Base-by-base conservation (phyloP, 1,140 invertebrate species). In the Pseudomyrmex sp. region DNA sequence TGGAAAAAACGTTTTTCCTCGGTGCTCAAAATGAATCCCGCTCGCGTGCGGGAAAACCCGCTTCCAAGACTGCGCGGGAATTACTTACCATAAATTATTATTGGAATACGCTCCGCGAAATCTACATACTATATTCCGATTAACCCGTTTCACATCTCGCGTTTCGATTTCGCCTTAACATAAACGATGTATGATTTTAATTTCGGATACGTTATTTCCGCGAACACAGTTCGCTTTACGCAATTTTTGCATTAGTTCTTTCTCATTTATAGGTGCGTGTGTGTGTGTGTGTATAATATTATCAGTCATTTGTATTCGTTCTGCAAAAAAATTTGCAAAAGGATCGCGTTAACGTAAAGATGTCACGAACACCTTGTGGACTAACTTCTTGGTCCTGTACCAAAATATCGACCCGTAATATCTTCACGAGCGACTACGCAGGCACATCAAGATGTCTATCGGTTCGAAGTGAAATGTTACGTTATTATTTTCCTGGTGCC, bases 401-500 rank as follows among this genome's bases (percentile, higher is more conserved):
- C 35, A 77, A 61, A 23, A 84, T 88, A 88, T 79, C 69, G 69
- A 59, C 35, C 35, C 18, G 63, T 54, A 65, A 80, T 77, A 79
- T 84, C 46, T 84, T 68, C 46, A n/a, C 48, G 63, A 83, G 61
- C 79, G 87, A 62, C 62, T 50, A 56, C 20, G 58, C 68, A 56
- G 56, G 26, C 76, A 35, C 35, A 82, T 86, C 74, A 66, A 72
- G 61, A 74, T 82, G 82, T 84, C 82, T 72, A 88, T 74, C 74
- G 61, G 23, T 56, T 69, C 62, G 70, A 68, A 62, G 73, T 89
- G 79, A 89, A 89, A 88, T 89, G 88, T 89, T 88, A 88, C 86
- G 72, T 88, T 89, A 89, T 89, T 89, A 89, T 89, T 89, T 89
- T 82, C 23, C 58, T 89, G 88, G 84, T 75, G 46, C n/a, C 50